Conservation (phyloP, 2,888 invertebrate genomes). For the Cryptocephalus moraei region DNA sequence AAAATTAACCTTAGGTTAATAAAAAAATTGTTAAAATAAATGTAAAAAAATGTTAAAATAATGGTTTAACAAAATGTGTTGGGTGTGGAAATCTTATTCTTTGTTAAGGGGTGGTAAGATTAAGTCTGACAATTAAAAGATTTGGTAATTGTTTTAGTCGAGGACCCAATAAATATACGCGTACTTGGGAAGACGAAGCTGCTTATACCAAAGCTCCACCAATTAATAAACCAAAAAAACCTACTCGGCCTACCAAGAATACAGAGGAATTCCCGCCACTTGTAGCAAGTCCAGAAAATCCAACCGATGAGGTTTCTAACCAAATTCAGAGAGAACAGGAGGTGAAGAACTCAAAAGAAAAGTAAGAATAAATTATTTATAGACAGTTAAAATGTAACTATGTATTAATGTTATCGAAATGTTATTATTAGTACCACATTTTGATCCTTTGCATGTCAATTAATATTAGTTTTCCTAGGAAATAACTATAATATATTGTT, state of each 20-base stretch:
- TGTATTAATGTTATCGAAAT: no score
- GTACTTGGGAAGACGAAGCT: slow-evolving; percentile 89
- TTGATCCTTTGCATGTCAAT: no score
- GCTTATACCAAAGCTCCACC: slow-evolving; percentile 60
- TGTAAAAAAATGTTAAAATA: no score
- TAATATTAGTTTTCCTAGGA: no score
- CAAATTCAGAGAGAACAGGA: slow-evolving; percentile 4
- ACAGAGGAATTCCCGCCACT: slow-evolving; percentile 27
- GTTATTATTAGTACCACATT: no score
- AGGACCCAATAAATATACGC: slow-evolving; percentile 83
- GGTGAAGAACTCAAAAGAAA: slow-evolving; percentile 9
- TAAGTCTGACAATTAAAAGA: neutral
- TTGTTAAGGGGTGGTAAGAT: no score
- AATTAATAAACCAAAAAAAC: slow-evolving; percentile 10
- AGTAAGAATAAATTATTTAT: slow-evolving; percentile 3
- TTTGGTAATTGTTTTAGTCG: slow-evolving; percentile 44
- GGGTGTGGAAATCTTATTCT: no score
- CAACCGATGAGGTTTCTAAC: slow-evolving; percentile 4
- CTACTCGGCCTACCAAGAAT: slow-evolving; percentile 19
- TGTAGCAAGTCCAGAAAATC: slow-evolving; percentile 5
- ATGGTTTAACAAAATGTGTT: no score
- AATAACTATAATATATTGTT: no score
- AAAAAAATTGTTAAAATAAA: no score
- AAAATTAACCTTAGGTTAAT: no score
- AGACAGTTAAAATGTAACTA: no score